Percentiles rank a stretch among this genome's conserved stretches.
Conservation (phyloP, 2,888 invertebrate genomes). For the Piscicola geometra region DNA sequence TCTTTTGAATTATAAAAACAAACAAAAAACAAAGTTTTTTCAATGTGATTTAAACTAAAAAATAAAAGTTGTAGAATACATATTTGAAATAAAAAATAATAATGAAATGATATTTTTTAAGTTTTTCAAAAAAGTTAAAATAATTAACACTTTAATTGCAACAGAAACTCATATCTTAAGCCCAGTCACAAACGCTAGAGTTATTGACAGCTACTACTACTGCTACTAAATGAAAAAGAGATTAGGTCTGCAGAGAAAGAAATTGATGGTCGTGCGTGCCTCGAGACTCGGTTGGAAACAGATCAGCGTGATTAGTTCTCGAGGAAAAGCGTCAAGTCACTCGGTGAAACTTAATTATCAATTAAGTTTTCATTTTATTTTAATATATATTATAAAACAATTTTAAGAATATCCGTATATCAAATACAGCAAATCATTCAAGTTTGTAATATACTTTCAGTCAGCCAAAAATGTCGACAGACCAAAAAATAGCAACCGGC, state of each 20-base stretch:
- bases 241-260: background rate
- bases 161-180: too few species aligned
- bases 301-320: background rate
- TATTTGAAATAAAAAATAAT: too few species aligned
- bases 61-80: too few species aligned
- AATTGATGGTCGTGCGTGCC: background rate
- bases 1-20: too few species aligned
- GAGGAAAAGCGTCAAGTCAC: background rate
- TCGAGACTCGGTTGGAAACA: background rate
- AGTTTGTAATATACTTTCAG: background rate
- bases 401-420: background rate
- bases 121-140: too few species aligned
- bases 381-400: background rate
- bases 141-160: too few species aligned
- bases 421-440: background rate
- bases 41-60: too few species aligned
- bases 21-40: too few species aligned
- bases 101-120: too few species aligned
- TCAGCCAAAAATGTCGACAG: background rate
- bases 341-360: background rate
- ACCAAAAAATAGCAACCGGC: background rate
- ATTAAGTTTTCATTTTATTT: background rate
- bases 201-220: too few species aligned
- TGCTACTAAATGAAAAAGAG: conserved; percentile 7
- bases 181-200: too few species aligned